These are phyloP conservation scores for Denticeps clupeoides DNA, from an alignment of 2,797 vertebrate species.

Conservation along the genomic window DNA sequence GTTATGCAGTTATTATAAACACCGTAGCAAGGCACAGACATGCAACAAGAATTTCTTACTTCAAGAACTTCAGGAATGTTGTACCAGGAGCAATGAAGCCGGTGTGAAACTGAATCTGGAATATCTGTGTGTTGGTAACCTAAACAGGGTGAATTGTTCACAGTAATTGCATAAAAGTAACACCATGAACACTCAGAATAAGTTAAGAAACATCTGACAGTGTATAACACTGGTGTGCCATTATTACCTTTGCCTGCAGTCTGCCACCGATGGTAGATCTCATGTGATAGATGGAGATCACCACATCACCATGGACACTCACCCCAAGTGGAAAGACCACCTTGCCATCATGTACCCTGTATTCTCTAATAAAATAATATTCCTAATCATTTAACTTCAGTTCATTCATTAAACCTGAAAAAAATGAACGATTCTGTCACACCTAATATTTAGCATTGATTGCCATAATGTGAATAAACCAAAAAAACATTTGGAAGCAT, in stretches of 20 bases:
- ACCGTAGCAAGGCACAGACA: background rate
- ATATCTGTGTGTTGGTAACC: conserved; percentile 97
- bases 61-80: conserved; percentile 84
- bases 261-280: conserved; percentile 92
- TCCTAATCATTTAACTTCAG: no score
- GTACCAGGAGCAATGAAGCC: conserved; percentile 87
- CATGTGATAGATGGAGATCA: conserved; percentile 89
- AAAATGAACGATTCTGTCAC: no score
- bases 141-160: conserved; percentile 29
- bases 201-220: background rate
- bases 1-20: no score
- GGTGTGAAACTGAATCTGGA: conserved; percentile 96
- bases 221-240: background rate
- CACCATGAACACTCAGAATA: background rate
- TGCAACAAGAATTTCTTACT: conserved; percentile 60
- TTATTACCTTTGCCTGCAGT: conserved; percentile 87
- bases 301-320: conserved; percentile 88
- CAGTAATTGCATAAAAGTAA: background rate
- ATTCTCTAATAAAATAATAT: no score
- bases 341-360: conserved; percentile 88
- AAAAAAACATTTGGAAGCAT: no score
- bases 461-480: no score
- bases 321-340: conserved; percentile 81
- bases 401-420: no score
- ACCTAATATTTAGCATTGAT: no score